These are phyloP conservation scores for Nipponacmea schrenckii DNA, from an alignment of 2,888 invertebrate species.

Conservation along the genomic window DNA sequence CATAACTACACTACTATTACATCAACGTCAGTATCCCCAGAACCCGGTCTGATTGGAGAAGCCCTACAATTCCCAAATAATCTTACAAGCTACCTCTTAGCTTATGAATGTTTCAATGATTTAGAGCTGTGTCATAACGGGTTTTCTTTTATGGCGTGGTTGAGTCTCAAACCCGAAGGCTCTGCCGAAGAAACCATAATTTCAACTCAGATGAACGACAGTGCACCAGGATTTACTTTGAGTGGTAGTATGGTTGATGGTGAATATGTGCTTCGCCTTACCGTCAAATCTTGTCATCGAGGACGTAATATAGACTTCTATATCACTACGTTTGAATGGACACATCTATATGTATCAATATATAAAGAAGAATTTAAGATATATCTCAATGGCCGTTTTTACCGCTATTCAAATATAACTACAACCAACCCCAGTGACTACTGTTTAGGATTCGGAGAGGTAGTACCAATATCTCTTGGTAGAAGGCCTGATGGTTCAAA, in stretches of 20 bases:
- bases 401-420: conserved; percentile 9
- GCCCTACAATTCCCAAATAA: conserved; percentile 5
- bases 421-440: neutral
- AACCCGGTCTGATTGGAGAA: conserved; percentile 3
- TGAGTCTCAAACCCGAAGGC: conserved; percentile 6
- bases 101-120: conserved; percentile 30
- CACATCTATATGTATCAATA: conserved; percentile 15
- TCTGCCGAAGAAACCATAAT: neutral
- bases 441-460: neutral
- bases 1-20: conserved; percentile 9
- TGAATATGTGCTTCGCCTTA: conserved; percentile 7
- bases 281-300: neutral
- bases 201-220: neutral
- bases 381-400: conserved; percentile 7
- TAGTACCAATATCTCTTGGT: conserved; percentile 15
- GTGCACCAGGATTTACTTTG: conserved; percentile 8
- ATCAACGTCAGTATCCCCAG: neutral
- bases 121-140: conserved; percentile 33
- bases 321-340: conserved; percentile 20
- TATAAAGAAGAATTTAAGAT: conserved; percentile 12
- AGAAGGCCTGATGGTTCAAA: conserved; percentile 5
- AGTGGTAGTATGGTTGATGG: conserved; percentile 8
- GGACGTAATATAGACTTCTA: conserved; percentile 8
- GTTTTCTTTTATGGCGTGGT: conserved; percentile 26
- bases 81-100: neutral